These are phyloP conservation scores for Dendrolimus houi DNA, from an alignment of 2,888 invertebrate species.

Conservation along the genomic window DNA sequence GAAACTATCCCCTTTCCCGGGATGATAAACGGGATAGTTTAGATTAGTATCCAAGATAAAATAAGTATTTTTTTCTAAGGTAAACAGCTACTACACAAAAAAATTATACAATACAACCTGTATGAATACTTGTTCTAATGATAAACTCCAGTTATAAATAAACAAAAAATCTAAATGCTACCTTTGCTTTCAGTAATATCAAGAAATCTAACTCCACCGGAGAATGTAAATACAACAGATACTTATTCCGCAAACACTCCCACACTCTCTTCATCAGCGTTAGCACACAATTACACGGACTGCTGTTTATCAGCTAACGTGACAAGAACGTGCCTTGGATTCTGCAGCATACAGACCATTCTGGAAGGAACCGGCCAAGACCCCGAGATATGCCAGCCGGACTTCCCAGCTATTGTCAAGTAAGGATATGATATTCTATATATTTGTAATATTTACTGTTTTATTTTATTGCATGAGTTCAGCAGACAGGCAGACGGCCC, in stretches of 20 bases:
- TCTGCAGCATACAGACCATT: constrained; percentile 88
- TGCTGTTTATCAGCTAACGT: constrained; percentile 85
- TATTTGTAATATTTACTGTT: no score
- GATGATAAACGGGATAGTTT: no score
- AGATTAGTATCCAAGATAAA: no score
- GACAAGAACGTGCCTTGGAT: constrained; percentile 83
- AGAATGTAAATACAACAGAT: constrained; percentile 66
- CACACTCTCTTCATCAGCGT: constrained; percentile 48
- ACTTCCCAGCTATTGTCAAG: constrained; percentile 87
- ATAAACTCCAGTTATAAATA: background rate
- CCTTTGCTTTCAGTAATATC: constrained; percentile 73
- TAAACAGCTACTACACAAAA: no score
- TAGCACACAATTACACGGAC: constrained; percentile 87
- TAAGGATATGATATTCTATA: constrained; percentile 21
- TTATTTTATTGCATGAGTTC: no score
- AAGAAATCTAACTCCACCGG: constrained; percentile 77
- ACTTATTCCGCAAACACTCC: constrained; percentile 58
- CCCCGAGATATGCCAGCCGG: constrained; percentile 87
- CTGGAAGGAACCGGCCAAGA: constrained; percentile 87
- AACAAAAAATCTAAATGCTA: no score
- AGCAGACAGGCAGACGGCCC: no score
- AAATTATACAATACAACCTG: background rate
- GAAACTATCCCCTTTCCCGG: no score
- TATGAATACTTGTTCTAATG: background rate
- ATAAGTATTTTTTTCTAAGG: no score